A percentile compares a stretch with the other conserved stretches of the same genome.
phyloP scores from a whole-genome alignment of 2,888 invertebrate genomes.

The Ophraella communa region DNA sequence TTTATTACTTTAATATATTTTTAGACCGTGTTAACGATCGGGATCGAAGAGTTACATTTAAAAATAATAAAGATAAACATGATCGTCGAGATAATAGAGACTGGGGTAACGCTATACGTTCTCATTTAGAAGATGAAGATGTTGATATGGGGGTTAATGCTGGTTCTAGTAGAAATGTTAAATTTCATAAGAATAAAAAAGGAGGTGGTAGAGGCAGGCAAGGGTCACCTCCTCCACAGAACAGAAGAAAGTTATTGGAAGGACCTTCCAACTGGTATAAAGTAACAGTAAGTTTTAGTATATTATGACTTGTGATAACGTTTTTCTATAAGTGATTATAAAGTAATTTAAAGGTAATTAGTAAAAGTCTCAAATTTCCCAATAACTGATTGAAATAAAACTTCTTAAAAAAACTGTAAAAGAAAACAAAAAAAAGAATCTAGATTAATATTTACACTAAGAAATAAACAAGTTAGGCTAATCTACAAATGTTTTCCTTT shows the following conservation, averaged over 20 bases:
- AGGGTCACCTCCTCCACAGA: conserved; percentile 61
- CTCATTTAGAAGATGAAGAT: conserved; percentile 67
- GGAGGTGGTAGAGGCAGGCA: conserved; percentile 53
- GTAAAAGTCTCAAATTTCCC: no score
- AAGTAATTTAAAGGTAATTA: no score
- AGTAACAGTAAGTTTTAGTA: conserved; percentile 62
- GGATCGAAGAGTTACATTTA: conserved; percentile 64
- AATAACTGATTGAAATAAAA: no score
- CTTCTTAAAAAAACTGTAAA: no score
- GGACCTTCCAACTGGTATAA: conserved; percentile 74
- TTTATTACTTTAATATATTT: background rate
- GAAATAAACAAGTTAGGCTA: no score
- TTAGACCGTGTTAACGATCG: conserved; percentile 27
- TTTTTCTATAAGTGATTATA: no score
- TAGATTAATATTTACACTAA: no score
- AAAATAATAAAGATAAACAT: conserved; percentile 51
- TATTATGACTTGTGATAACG: background rate
- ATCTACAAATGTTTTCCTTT: conserved; percentile 34
- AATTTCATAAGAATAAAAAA: conserved; percentile 34
- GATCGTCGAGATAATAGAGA: conserved; percentile 57
- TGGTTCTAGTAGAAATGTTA: conserved; percentile 52
- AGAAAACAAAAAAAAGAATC: no score
- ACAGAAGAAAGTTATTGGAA: conserved; percentile 62
- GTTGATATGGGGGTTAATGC: conserved; percentile 64
- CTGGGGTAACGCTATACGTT: conserved; percentile 59